Evolutionary conservation across 2,797 vertebrate species (phyloP).

Genomic region (Rousettus madagascariensis): DNA sequence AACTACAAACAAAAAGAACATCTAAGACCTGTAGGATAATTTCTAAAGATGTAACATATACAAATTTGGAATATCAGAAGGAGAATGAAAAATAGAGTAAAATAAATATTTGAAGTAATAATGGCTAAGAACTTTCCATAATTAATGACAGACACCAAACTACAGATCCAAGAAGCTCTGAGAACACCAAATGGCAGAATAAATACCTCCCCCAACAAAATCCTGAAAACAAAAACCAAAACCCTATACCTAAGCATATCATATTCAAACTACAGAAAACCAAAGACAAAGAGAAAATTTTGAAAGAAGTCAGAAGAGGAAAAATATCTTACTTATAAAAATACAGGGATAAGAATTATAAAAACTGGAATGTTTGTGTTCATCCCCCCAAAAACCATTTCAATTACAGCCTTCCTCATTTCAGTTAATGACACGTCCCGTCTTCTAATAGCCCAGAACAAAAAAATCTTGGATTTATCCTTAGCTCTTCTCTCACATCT

Average conservation of each 20-base stretch:
- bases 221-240: background rate
- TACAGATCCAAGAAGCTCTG: background rate
- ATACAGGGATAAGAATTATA: background rate
- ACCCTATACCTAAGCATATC: background rate
- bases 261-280: background rate
- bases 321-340: background rate
- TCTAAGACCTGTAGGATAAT: background rate
- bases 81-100: background rate
- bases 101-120: background rate
- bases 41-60: background rate
- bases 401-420: background rate
- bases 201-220: background rate
- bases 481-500: background rate
- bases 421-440: background rate
- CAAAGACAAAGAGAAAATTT: background rate
- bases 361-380: background rate
- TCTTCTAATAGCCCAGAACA: background rate
- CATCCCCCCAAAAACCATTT: background rate
- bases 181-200: background rate
- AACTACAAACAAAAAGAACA: background rate
- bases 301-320: background rate
- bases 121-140: background rate
- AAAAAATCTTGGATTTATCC: background rate
- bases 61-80: background rate
- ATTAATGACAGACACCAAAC: background rate